These are phyloP conservation scores for Myotis myotis DNA, from an alignment of 2,797 vertebrate species.

Conservation along the genomic window DNA sequence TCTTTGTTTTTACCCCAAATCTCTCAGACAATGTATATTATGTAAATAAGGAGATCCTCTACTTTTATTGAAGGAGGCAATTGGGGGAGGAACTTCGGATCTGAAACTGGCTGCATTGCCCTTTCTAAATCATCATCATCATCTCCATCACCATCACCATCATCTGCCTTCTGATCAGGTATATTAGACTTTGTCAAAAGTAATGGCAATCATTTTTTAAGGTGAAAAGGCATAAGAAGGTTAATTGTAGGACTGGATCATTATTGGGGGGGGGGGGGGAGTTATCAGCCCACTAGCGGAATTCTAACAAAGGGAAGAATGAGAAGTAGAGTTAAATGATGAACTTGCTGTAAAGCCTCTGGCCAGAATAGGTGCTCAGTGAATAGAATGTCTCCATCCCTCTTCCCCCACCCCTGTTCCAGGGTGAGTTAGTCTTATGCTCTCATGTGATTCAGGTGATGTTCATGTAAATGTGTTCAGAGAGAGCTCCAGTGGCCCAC, in stretches of 20 bases:
- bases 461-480: neutral
- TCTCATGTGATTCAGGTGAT: neutral
- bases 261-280: neutral
- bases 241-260: neutral
- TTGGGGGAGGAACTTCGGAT: neutral
- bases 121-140: neutral
- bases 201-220: neutral
- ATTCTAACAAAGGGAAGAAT: neutral
- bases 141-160: neutral
- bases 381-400: neutral
- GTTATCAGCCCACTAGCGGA: neutral
- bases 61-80: neutral
- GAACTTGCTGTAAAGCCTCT: neutral
- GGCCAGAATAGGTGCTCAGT: neutral
- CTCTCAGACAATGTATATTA: neutral
- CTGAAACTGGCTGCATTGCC: neutral
- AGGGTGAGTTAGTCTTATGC: accelerated
- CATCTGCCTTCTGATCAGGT: too few relatives aligned
- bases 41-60: neutral
- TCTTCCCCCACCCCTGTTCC: neutral
- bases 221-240: neutral
- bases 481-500: accelerated
- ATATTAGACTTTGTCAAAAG: neutral
- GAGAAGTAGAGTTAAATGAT: neutral
- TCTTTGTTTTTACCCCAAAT: neutral